These are phyloP conservation scores for Nemapogon koenigi DNA, from an alignment of 2,888 invertebrate genomes.

Conservation along the genomic window DNA sequence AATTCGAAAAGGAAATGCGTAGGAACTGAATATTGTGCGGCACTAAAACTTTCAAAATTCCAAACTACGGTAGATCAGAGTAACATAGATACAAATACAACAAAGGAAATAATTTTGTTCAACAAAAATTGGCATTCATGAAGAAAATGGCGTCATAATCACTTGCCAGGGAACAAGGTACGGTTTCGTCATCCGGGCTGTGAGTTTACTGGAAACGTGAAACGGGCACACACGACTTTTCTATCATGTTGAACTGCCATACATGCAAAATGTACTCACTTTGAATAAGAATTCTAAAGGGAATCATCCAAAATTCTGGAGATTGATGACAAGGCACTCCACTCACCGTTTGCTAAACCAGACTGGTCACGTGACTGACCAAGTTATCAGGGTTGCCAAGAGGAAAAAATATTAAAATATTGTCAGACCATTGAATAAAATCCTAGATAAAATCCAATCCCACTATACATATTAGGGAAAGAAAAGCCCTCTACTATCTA, in stretches of 20 bases:
- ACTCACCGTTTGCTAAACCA: slow-evolving; percentile 66
- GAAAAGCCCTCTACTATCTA: too few species aligned
- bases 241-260: too few species aligned
- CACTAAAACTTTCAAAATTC: too few species aligned
- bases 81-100: too few species aligned
- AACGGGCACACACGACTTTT: slow-evolving; percentile 34
- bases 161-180: slow-evolving; percentile 64
- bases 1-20: too few species aligned
- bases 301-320: slow-evolving; percentile 62
- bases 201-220: slow-evolving; percentile 34
- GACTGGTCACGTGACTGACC: slow-evolving; percentile 31
- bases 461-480: too few species aligned
- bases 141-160: slow-evolving; percentile 67
- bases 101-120: too few species aligned
- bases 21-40: too few species aligned
- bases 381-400: slow-evolving; percentile 21
- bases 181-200: slow-evolving; percentile 54
- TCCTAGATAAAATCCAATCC: too few species aligned
- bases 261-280: slow-evolving; percentile 57
- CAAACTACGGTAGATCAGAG: too few species aligned
- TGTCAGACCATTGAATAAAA: too few species aligned
- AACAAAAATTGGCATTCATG: slow-evolving; percentile 64
- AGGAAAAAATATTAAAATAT: slow-evolving; percentile 2
- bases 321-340: slow-evolving; percentile 67
- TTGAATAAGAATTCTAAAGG: slow-evolving; percentile 62